phyloP scores from a whole-genome alignment of 1,140 invertebrate species.

The Chlorops oryzae region DNA sequence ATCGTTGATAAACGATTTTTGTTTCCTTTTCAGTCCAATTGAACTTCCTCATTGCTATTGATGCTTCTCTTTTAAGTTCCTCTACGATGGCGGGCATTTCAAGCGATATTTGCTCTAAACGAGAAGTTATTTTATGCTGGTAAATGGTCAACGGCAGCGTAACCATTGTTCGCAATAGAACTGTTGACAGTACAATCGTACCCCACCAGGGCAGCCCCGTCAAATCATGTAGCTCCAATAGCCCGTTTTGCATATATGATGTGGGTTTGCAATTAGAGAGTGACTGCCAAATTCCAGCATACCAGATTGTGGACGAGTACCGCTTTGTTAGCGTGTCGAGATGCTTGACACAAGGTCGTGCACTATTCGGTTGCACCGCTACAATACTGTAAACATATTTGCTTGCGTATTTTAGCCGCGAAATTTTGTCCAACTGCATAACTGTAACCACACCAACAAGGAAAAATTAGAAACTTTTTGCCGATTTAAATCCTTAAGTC shows the following conservation, averaged over 20 bases:
- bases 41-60: constrained; percentile 58
- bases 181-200: constrained; percentile 64
- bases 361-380: too few relatives aligned
- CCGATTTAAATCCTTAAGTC: too few relatives aligned
- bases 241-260: constrained; percentile 57
- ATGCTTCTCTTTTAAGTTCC: constrained; percentile 64
- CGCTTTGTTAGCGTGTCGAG: too few relatives aligned
- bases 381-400: too few relatives aligned
- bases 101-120: constrained; percentile 63
- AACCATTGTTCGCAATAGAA: constrained; percentile 58
- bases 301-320: too few relatives aligned
- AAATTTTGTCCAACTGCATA: too few relatives aligned
- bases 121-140: constrained; percentile 62
- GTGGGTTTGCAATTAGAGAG: constrained; percentile 63
- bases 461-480: too few relatives aligned
- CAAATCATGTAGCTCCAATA: constrained; percentile 61
- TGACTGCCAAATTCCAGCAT: constrained; percentile 42
- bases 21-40: constrained; percentile 66
- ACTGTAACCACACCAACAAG: too few relatives aligned
- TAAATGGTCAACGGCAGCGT: constrained; percentile 72
- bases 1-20: constrained; percentile 56
- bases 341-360: too few relatives aligned
- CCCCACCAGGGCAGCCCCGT: constrained; percentile 79
- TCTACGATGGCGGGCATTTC: constrained; percentile 67
- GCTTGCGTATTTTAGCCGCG: too few relatives aligned